Conservation (phyloP, 2,888 invertebrate species). For the Cyrtodaria siliqua region DNA sequence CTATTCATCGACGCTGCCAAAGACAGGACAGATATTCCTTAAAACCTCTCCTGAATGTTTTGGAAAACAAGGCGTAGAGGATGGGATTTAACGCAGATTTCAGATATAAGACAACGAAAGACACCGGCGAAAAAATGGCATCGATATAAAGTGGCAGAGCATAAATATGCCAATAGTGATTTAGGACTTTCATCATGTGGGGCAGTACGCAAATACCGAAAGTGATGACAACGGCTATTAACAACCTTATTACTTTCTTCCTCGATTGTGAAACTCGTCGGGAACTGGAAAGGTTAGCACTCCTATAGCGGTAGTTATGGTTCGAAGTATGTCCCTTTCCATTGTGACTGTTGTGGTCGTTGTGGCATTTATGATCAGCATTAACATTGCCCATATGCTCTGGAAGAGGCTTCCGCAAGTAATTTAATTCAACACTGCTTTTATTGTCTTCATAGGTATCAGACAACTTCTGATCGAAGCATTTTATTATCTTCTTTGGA, state of each 20-base stretch:
- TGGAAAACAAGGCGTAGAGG: too few species aligned
- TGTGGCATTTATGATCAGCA: neutral
- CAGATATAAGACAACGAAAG: constrained; percentile 94
- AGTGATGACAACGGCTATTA: constrained; percentile 94
- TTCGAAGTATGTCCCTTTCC: too few species aligned
- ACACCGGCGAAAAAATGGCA: constrained; percentile 91
- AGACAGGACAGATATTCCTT: constrained; percentile 89
- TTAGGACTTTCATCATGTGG: constrained; percentile 91
- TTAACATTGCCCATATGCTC: too few species aligned
- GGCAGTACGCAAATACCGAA: constrained; percentile 96
- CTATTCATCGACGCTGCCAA: constrained; percentile 25
- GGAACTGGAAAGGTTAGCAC: constrained; percentile 33
- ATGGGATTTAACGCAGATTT: constrained; percentile 97
- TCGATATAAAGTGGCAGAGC: constrained; percentile 83
- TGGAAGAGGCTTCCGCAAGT: too few species aligned
- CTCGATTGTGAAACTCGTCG: constrained; percentile 32
- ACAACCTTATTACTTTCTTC: constrained; percentile 93
- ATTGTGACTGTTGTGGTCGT: too few species aligned
- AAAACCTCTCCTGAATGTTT: constrained; percentile 94
- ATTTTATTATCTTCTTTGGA: neutral
- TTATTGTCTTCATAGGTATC: neutral
- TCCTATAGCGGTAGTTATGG: too few species aligned
- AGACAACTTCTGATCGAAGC: neutral
- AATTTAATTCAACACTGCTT: neutral
- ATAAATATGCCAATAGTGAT: constrained; percentile 92